A percentile compares a stretch with the other conserved stretches of the same genome.
Conservation (phyloP, 2,888 invertebrate genomes). For the Euzetes globulus region DNA sequence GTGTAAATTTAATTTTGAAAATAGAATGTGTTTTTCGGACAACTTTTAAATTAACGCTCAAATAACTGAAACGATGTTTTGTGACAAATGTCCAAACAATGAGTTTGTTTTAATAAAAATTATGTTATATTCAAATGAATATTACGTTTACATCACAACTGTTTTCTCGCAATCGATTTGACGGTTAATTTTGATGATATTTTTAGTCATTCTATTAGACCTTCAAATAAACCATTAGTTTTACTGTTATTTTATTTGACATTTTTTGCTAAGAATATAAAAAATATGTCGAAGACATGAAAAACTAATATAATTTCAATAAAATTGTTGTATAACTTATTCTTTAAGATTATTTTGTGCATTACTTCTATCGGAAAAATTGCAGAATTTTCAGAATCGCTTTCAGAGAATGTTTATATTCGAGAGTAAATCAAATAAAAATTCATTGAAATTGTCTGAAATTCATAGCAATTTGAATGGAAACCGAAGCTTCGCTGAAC, state of each 20-base stretch:
- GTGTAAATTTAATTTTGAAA: neutral
- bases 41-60: neutral
- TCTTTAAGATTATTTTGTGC: neutral
- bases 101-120: slow-evolving; percentile 15
- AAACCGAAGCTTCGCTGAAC: neutral
- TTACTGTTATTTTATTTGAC: neutral
- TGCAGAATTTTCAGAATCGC: neutral
- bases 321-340: neutral
- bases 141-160: neutral
- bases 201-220: neutral
- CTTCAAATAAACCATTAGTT: neutral
- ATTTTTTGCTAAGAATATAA: neutral
- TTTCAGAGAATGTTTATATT: neutral
- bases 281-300: neutral
- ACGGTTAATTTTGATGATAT: neutral
- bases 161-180: neutral
- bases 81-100: slow-evolving; percentile 10
- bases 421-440: neutral
- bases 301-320: neutral
- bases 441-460: neutral
- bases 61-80: neutral
- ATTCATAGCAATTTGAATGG: neutral
- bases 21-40: neutral
- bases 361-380: neutral
- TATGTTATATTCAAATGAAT: neutral